Conservation (phyloP, 2,113 vertebrate genomes). For the Limanda limanda region DNA sequence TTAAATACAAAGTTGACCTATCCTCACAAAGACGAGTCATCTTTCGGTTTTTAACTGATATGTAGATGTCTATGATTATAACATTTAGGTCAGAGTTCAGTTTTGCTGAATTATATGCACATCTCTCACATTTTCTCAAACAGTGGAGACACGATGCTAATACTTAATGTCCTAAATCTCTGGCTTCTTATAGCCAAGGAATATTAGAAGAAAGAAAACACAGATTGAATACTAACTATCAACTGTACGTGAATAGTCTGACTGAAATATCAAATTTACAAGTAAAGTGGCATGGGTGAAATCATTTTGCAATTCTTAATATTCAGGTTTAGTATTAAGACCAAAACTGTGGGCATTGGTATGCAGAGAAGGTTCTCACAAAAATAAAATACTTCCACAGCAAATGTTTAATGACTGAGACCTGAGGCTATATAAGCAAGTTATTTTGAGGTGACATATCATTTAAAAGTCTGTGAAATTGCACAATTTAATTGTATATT, state of each 20-base stretch:
- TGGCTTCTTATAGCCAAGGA: background rate
- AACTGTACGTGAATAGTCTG: background rate
- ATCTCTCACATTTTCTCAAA: constrained; percentile 2
- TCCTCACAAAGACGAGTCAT: background rate
- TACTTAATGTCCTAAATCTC: background rate
- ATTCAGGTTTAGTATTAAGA: constrained; percentile 5
- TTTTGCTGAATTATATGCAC: background rate
- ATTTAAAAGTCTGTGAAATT: background rate
- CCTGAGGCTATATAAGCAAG: background rate
- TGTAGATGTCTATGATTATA: background rate
- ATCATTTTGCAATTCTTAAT: background rate
- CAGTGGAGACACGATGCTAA: constrained; percentile 1
- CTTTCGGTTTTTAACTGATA: background rate
- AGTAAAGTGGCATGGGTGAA: constrained; percentile 6
- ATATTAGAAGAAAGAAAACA: constrained; percentile 1
- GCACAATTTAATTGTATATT: background rate
- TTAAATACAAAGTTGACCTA: background rate
- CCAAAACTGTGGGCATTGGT: background rate
- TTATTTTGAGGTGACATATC: background rate
- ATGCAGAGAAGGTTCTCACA: constrained; percentile 1
- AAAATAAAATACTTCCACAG: constrained; percentile 12
- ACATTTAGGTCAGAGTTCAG: background rate
- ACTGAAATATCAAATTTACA: constrained; percentile 10
- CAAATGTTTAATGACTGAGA: background rate
- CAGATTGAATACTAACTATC: constrained; percentile 13